Conservation (phyloP, 2,888 invertebrate species). For the Trachelus stipa region DNA sequence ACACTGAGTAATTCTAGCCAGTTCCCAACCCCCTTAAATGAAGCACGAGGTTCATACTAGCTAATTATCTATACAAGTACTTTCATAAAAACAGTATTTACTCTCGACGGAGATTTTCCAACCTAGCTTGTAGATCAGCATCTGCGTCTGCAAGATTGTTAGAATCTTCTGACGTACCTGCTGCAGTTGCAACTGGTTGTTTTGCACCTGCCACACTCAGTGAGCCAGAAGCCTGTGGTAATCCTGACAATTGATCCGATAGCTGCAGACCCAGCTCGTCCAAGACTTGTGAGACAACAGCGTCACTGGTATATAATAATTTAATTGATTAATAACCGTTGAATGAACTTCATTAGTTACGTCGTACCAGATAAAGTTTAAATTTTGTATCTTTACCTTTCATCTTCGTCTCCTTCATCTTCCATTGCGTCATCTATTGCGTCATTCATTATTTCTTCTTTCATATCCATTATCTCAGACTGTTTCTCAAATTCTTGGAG, state of each 20-base stretch:
- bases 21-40: too few species aligned
- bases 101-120: constrained; percentile 94
- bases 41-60: too few species aligned
- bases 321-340: background rate
- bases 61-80: background rate
- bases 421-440: constrained; percentile 99
- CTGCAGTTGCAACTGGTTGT: constrained; percentile 72
- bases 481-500: constrained; percentile 98
- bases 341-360: background rate
- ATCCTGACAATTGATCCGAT: constrained; percentile 89
- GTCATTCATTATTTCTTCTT: constrained; percentile 99
- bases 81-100: constrained; percentile 60
- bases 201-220: constrained; percentile 72
- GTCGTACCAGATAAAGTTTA: constrained; percentile 2
- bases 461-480: constrained; percentile 99
- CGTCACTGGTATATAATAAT: constrained; percentile 75
- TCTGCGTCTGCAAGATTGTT: constrained; percentile 82
- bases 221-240: constrained; percentile 79
- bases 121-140: constrained; percentile 95
- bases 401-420: constrained; percentile 97
- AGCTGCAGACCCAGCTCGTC: constrained; percentile 98
- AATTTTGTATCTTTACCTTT: constrained; percentile 74
- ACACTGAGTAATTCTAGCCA: too few species aligned
- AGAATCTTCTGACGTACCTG: constrained; percentile 68
- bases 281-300: constrained; percentile 94